Conservation (phyloP, 2,888 invertebrate genomes). For the Cordylochernes scorpioides region DNA sequence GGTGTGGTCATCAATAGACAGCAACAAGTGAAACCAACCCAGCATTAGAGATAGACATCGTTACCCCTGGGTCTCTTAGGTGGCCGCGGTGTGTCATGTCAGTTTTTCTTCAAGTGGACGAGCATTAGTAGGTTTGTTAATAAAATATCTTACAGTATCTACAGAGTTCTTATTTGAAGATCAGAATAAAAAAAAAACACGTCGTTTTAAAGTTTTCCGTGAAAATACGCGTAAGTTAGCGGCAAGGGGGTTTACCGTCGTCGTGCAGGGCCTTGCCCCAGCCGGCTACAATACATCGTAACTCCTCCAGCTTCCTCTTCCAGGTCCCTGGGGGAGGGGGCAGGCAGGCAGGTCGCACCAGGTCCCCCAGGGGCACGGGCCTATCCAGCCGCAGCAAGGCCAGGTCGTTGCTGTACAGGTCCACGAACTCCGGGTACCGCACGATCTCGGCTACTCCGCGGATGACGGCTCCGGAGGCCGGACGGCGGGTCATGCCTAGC, state of each 20-base stretch:
- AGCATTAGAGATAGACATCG: too few species aligned
- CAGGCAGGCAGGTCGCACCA: slow-evolving; percentile 14
- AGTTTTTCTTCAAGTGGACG: too few species aligned
- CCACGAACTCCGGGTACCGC: slow-evolving; percentile 13
- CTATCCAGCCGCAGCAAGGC: slow-evolving; percentile 13
- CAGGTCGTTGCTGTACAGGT: slow-evolving; percentile 14
- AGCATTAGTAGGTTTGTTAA: too few species aligned
- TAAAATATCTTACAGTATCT: too few species aligned
- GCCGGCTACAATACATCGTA: slow-evolving; percentile 23
- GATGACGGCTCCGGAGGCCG: slow-evolving; percentile 12
- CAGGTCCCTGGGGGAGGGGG: slow-evolving; percentile 5
- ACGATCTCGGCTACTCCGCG: slow-evolving; percentile 11
- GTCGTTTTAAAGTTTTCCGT: not conserved
- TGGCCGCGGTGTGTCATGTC: too few species aligned
- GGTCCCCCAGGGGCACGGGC: slow-evolving; percentile 14
- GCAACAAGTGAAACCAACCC: too few species aligned
- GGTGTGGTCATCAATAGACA: too few species aligned
- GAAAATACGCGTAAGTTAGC: not conserved
- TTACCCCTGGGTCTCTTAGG: too few species aligned
- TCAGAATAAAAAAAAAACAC: too few species aligned
- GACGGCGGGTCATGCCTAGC: slow-evolving; percentile 15
- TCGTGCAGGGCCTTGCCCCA: slow-evolving; percentile 15
- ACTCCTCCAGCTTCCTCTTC: slow-evolving; percentile 1
- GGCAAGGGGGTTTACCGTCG: slow-evolving; percentile 7
- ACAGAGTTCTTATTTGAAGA: too few species aligned